Base-by-base conservation (phyloP, 2,797 vertebrate species). In the Sebastes hubbsi region DNA sequence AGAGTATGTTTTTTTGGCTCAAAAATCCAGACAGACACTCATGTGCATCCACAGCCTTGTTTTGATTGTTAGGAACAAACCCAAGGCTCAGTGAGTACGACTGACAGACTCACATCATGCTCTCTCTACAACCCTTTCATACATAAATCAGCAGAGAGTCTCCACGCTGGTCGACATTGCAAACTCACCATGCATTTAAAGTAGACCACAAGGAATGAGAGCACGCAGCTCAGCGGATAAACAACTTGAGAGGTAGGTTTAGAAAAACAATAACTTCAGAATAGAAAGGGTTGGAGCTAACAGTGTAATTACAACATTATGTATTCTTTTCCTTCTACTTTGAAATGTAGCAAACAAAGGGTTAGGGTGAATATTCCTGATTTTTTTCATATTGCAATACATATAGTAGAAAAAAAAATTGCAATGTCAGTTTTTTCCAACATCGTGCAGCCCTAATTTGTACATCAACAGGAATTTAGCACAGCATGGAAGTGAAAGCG, bases 171-270 rank as follows among this genome's bases (percentile, higher is more conserved):
- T 60, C 49, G 14, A 63, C 84, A 76, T 49, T 34, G 54, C 72
- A 55, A 73, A 69, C 82, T 73, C 65, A 36, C 71, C 38, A 20
- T 78, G 76, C 78, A 79, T 85, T 88, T 89, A 87, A 87, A 86
- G 22, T 3, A 74, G 72, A 89, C 83, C 80, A 67, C 64, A 63
- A 69, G 55, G 72, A 84, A 67, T 7, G 69, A 86, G 66, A 69
- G 65, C 24, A 24, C 6, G 18, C 69, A 27, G 29, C 59, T 29
- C 42, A 1, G 13, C 1, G 2, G 49, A 62, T 5, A 69, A 66
- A 78, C 52, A 58, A 68, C 16, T 61, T 2, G 1, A 85, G 72
- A 72, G 24, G 38, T 4, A 25, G 2, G 18, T 65, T 72, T 34
- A 38, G 38, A 75, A 77, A 81, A 72, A 60, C 61, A 67, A 60